Evolutionary conservation across 2,113 vertebrate genomes (phyloP), one percentile per base, ranked within the genome.

Genomic region (Actenoides hombroni): DNA sequence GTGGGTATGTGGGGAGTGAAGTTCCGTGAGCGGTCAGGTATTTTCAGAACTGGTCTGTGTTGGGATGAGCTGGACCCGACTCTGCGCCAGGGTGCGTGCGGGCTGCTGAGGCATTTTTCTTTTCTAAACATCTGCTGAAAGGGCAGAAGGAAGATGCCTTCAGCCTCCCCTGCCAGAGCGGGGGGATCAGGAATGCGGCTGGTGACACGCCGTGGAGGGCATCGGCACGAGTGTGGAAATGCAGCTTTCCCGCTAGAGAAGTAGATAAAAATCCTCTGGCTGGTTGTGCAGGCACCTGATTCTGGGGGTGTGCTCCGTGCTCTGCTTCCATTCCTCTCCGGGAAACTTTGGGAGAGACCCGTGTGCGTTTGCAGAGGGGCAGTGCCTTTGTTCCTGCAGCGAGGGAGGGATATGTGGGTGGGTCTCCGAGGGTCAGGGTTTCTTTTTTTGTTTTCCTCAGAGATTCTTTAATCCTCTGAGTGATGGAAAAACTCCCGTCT

Each of bases 401-500:
- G 3, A 49, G 59, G 73, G 76, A 71, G 69, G 59, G 78, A 26
- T 74, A 73, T 46, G 49, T 83, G 51, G 51, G 65, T 69, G 31
- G 33, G 48, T 92, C 83, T 91, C n/a, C 20, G 5, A 75, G 73
- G 37, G 48, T 35, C 57, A 12, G 13, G 25, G 59, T 53, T 82
- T 74, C 77, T 93, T 69, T 70, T 70, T 77, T 46, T 21, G 6
- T 51, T n/a, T 75, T 92, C 79, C 73, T 93, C 20, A 1, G 57
- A 81, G 92, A n/a, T 90, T 91, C 91, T 95, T 94, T 81, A 57
- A 57, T 95, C 85, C 88, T 84, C 86, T 83, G 86, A 95, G 83
- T 29, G 64, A 92, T 92, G 89, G 57, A 51, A 74, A 87, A 93
- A 64, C 88, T 92, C 93, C 77, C 91, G 84, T 95, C 90, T 85